Percentiles rank a stretch among this genome's conserved stretches.
phyloP scores from a whole-genome alignment of 2,113 vertebrate species.

The Pycnonotus jocosus region DNA sequence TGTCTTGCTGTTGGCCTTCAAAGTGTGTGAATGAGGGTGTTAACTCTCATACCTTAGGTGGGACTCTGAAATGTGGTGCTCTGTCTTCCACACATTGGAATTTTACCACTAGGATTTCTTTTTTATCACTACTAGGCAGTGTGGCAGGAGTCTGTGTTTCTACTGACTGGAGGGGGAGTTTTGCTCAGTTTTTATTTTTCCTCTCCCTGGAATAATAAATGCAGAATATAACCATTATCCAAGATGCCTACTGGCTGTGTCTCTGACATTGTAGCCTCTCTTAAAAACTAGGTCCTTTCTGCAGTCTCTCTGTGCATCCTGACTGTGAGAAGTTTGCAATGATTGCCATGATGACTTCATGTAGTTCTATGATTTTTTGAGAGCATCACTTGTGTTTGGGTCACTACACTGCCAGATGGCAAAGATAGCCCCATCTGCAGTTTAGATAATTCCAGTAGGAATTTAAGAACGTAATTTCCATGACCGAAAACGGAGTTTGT shows the following conservation, averaged over 20 bases:
- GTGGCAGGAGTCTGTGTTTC: background rate
- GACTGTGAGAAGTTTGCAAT: background rate
- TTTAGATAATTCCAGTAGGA: background rate
- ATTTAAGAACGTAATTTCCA: background rate
- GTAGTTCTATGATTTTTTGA: background rate
- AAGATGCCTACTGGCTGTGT: background rate
- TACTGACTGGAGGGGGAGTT: background rate
- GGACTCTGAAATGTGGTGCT: background rate
- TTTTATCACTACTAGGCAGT: background rate
- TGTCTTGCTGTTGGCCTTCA: background rate
- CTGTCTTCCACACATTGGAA: background rate
- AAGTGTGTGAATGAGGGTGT: background rate
- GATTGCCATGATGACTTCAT: background rate
- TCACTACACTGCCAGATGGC: background rate
- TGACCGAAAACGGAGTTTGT: background rate
- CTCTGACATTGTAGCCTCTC: background rate
- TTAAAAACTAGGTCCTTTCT: background rate
- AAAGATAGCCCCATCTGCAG: background rate
- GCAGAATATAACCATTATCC: background rate
- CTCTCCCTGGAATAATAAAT: background rate
- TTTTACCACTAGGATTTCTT: background rate
- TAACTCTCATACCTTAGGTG: background rate
- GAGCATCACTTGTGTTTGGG: background rate
- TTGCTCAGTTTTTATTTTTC: background rate
- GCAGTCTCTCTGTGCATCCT: background rate